A percentile compares a stretch with the other conserved stretches of the same genome.
phyloP scores from a whole-genome alignment of 35 echinoderm and acorn worm genomes.

The Lytechinus variegatus region DNA sequence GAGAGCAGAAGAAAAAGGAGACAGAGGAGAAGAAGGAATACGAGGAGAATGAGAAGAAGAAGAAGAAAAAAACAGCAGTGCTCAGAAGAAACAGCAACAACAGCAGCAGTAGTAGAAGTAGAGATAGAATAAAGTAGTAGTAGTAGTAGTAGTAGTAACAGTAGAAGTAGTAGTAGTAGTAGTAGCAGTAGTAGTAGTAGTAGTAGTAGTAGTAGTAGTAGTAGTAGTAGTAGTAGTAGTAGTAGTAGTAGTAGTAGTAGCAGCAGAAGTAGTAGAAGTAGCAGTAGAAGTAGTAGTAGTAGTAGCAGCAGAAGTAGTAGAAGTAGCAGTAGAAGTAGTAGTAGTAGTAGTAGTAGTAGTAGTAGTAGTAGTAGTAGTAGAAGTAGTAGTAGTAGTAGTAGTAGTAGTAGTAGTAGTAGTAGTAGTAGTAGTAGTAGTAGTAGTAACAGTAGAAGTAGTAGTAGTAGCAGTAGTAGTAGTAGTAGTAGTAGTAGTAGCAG shows the following conservation, averaged over 20 bases:
- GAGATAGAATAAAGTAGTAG: too few relatives aligned
- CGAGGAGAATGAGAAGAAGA: neutral
- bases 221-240: slow-evolving; percentile 14
- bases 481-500: slow-evolving; percentile 13
- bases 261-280: too few relatives aligned
- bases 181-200: slow-evolving; percentile 13
- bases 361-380: neutral
- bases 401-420: slow-evolving; percentile 11
- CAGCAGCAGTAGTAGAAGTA: too few relatives aligned
- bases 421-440: slow-evolving; percentile 1
- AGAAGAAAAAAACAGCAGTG: neutral
- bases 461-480: slow-evolving; percentile 12
- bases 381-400: neutral
- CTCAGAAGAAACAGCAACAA: neutral
- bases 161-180: slow-evolving; percentile 14
- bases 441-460: neutral
- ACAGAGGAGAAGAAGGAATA: neutral
- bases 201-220: slow-evolving; percentile 15
- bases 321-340: too few relatives aligned
- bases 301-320: too few relatives aligned
- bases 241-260: slow-evolving; percentile 22
- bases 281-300: too few relatives aligned
- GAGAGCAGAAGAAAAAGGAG: neutral
- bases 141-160: neutral
- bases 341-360: slow-evolving; percentile 1